Conservation (phyloP, 1,140 invertebrate genomes). For the Macrostomum lignano region DNA sequence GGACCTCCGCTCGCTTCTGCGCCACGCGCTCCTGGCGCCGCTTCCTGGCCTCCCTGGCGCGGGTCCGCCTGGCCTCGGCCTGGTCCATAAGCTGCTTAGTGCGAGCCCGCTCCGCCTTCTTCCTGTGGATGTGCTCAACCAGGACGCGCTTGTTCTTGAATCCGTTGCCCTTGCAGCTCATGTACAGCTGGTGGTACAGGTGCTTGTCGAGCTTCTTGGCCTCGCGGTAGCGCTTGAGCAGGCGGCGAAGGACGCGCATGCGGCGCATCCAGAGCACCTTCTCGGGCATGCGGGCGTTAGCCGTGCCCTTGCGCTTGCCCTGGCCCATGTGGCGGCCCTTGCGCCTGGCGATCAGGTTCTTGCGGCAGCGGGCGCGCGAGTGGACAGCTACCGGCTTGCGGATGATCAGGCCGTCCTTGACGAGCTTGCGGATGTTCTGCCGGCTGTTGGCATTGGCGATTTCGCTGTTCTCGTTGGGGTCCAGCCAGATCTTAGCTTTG, state of each 20-base stretch:
- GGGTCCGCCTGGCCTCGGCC: constrained; percentile 71
- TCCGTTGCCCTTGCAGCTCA: constrained; percentile 91
- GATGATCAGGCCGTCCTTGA: constrained; percentile 98
- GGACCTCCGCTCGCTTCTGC: constrained; percentile 72
- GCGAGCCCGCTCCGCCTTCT: constrained; percentile 91
- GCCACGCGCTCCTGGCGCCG: constrained; percentile 70
- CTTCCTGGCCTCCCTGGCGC: constrained; percentile 76
- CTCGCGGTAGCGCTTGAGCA: constrained; percentile 82
- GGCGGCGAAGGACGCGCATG: constrained; percentile 69
- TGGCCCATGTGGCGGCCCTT: constrained; percentile 94
- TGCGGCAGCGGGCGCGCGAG: constrained; percentile 73
- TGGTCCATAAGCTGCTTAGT: constrained; percentile 81
- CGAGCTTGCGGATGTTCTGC: constrained; percentile 88
- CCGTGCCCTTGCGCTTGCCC: constrained; percentile 79
- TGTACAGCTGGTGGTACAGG: constrained; percentile 68
- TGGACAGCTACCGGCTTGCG: constrained; percentile 95
- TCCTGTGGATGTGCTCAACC: constrained; percentile 99
- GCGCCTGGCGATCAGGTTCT: constrained; percentile 59
- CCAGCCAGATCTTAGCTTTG: constrained; percentile 96
- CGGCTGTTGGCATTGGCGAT: constrained; percentile 95
- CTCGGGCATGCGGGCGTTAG: constrained; percentile 89
- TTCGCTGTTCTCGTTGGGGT: constrained; percentile 98
- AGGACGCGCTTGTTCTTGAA: constrained; percentile 98
- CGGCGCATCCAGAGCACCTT: constrained; percentile 94
- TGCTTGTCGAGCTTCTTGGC: constrained; percentile 96